Evolutionary conservation across 2,888 invertebrate species (phyloP).

Genomic region (Synergus itoensis): DNA sequence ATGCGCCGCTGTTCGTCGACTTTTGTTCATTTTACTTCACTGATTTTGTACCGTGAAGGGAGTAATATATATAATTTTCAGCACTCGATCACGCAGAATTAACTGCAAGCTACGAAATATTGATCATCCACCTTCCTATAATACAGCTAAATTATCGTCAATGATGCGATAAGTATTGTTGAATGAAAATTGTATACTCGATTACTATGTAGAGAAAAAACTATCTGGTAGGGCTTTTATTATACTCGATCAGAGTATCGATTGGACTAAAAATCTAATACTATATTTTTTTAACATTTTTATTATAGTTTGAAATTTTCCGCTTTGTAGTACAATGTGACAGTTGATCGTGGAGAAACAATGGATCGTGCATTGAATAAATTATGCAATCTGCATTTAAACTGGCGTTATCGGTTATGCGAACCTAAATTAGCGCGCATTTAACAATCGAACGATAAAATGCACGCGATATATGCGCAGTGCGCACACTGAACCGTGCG

Average conservation of each 20-base stretch:
- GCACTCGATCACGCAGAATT: background rate
- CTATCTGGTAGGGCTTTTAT: background rate
- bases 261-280: background rate
- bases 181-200: background rate
- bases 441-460: constrained; percentile 38
- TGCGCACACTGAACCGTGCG: background rate
- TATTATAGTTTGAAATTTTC: background rate
- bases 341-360: constrained; percentile 24
- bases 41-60: background rate
- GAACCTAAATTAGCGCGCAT: constrained; percentile 35
- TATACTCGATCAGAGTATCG: background rate
- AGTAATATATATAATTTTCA: constrained; percentile 3
- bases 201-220: background rate
- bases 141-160: background rate
- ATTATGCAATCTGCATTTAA: constrained; percentile 43
- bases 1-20: background rate
- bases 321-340: constrained; percentile 25
- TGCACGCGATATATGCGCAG: constrained; percentile 20
- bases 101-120: background rate
- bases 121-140: background rate
- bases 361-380: constrained; percentile 38
- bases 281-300: no score
- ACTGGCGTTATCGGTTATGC: constrained; percentile 44
- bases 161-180: background rate
- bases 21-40: constrained; percentile 1